Evolutionary conservation across 2,888 invertebrate genomes (phyloP), one percentile per base, ranked within the genome.

Genomic region (Clusia tigrina): DNA sequence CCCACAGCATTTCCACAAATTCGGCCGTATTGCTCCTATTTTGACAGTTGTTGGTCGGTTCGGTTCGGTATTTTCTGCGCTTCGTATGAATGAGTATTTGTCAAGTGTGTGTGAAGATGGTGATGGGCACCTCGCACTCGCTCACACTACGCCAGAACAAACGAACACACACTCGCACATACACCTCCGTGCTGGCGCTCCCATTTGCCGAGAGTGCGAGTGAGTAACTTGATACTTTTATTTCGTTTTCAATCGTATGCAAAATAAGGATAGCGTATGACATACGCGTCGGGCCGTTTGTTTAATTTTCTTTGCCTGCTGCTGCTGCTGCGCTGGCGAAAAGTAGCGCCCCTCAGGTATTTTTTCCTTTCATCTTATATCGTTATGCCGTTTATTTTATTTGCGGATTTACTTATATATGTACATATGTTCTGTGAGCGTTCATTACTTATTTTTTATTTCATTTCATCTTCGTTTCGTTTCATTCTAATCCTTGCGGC

Each of bases 211-310:
- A 12, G 46, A 38, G 63, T 63, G 63, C 25, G 60, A 63, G 37
- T 17, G 63, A 64, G 60, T 64, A 60, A 60, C 54, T 57, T 60
- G 60, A 59, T 63, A 60, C 56, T 63, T 60, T 56, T 64, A 64
- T 64, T 64, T 64, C 63, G 42, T 64, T 64, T 64, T 51, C 60
- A 64, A 64, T 63, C 24, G 58, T 32, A 58, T 58, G 51, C 58
- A 51, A 58, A 51, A 58, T 58, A 51, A 32, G 51, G 51, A 58
- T 32, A 52, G 48, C 48, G 58, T 51, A 17, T 42, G 17, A 9
- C 6, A 32, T 32, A 9, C 23, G 23, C 38, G 12, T 18, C 53
- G 54, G n/a, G 15, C n/a, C n/a, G 6, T 12, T 20, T 26, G 15
- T n/a, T 24, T 24, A 15, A n/a, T 26, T 58, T 58, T 32, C 26